These are phyloP conservation scores for Pelvicachromis taeniatus DNA, from an alignment of 2,113 vertebrate genomes.

Conservation along the genomic window DNA sequence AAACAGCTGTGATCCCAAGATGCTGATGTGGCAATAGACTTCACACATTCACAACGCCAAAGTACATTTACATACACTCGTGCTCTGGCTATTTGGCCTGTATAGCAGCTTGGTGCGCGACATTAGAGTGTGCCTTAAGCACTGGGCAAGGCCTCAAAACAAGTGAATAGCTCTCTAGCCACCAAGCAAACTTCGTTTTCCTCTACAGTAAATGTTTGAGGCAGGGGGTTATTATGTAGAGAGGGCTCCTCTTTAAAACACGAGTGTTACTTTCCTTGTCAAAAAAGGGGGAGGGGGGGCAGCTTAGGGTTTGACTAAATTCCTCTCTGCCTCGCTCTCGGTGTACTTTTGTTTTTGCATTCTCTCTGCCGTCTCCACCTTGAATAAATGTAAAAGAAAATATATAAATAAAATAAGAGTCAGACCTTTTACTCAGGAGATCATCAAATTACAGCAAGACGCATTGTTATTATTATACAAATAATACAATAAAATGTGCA, in stretches of 20 bases:
- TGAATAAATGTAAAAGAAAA: not conserved
- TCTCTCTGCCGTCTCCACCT: not conserved
- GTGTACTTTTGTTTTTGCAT: not conserved
- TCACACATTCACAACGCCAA: not conserved
- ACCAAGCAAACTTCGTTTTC: conserved; percentile 32
- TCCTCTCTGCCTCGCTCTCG: not conserved
- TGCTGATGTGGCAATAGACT: conserved; percentile 25
- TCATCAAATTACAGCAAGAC: not conserved
- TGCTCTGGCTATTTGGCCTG: conserved; percentile 34
- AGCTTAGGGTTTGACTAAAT: not conserved
- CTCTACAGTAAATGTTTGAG: conserved; percentile 13
- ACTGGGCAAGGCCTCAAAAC: conserved; percentile 39
- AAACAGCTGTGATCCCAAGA: conserved; percentile 56
- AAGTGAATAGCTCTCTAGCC: conserved; percentile 42
- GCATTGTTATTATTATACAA: not conserved
- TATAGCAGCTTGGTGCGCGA: conserved; percentile 15
- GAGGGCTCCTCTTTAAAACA: conserved; percentile 3
- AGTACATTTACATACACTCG: conserved; percentile 26
- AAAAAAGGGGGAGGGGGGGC: not conserved
- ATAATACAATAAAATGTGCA: not conserved
- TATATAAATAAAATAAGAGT: not conserved
- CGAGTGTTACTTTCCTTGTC: not conserved
- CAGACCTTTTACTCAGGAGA: not conserved
- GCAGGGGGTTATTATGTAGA: not conserved
- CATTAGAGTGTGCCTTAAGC: conserved; percentile 29